phyloP scores from a whole-genome alignment of 2,113 vertebrate genomes.

The Pseudolaguvia tuberculata region DNA sequence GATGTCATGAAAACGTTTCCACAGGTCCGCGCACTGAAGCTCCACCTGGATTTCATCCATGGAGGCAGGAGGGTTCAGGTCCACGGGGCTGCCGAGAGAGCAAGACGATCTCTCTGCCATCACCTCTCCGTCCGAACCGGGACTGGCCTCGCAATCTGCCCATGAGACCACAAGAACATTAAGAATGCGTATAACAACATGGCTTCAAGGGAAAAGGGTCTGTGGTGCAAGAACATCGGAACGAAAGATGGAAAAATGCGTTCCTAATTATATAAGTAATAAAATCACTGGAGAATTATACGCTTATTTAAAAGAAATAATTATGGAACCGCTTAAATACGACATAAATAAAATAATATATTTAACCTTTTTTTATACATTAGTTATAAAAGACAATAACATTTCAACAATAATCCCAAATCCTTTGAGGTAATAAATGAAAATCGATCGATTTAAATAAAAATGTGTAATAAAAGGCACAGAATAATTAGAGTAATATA shows the following conservation, averaged over 20 bases:
- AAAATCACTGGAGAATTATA: too few relatives aligned
- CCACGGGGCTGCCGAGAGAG: conserved; percentile 83
- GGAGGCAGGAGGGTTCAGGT: conserved; percentile 79
- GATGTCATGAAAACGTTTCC: conserved; percentile 98
- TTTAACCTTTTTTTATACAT: not conserved
- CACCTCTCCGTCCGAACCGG: conserved; percentile 87
- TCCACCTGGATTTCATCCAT: conserved; percentile 99
- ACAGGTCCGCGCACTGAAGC: conserved; percentile 93
- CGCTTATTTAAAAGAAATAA: too few relatives aligned
- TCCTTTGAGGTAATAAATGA: too few relatives aligned
- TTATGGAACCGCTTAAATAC: not conserved
- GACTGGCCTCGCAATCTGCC: conserved; percentile 93
- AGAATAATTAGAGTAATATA: not conserved
- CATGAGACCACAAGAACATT: conserved; percentile 21
- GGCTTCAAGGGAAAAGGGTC: not conserved
- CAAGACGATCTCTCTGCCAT: conserved; percentile 89
- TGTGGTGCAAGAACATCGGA: too few relatives aligned
- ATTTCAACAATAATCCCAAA: not conserved
- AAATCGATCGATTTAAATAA: not conserved
- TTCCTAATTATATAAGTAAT: not conserved
- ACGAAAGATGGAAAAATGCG: not conserved
- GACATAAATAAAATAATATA: not conserved
- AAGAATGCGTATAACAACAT: conserved; percentile 26
- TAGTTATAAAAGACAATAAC: too few relatives aligned
- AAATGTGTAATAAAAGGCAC: too few relatives aligned